Evolutionary conservation across 2,797 vertebrate genomes (phyloP).

Genomic region (Gastrophryne carolinensis): DNA sequence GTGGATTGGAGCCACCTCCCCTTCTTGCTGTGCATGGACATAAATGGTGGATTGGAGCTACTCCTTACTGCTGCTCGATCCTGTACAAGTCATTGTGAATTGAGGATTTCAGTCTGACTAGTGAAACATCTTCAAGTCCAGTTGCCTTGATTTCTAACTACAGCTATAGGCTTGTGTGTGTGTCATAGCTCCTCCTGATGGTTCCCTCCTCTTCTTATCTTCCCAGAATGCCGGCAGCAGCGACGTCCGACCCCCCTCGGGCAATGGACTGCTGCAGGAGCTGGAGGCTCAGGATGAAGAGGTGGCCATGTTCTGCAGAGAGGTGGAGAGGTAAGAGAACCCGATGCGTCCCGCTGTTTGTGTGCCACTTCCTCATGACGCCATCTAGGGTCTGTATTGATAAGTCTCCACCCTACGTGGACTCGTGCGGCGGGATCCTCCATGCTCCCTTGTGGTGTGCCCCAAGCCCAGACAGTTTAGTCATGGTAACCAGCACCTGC

Average conservation of each 20-base stretch:
- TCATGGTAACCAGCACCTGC: not conserved
- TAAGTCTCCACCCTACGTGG: no score
- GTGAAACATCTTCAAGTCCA: no score
- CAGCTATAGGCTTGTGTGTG: no score
- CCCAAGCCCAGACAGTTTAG: not conserved
- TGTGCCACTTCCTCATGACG: not conserved
- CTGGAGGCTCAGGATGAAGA: conserved; percentile 84
- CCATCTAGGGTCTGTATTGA: not conserved
- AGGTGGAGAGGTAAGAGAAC: conserved; percentile 80
- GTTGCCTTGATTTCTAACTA: no score
- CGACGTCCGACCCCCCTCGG: conserved; percentile 69
- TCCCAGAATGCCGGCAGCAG: conserved; percentile 75
- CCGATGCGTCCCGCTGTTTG: not conserved
- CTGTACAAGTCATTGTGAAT: no score
- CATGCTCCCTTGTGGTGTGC: not conserved
- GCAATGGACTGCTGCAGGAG: conserved; percentile 74
- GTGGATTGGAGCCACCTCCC: no score
- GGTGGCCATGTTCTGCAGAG: conserved; percentile 87
- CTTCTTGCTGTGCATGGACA: no score
- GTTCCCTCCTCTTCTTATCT: no score
- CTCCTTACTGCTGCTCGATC: no score
- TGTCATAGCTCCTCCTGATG: no score
- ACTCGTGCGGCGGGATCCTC: not conserved
- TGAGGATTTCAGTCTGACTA: no score
- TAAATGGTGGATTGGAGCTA: no score